Base-by-base conservation (phyloP, 2,797 vertebrate genomes). In the Gobionotothen gibberifrons region DNA sequence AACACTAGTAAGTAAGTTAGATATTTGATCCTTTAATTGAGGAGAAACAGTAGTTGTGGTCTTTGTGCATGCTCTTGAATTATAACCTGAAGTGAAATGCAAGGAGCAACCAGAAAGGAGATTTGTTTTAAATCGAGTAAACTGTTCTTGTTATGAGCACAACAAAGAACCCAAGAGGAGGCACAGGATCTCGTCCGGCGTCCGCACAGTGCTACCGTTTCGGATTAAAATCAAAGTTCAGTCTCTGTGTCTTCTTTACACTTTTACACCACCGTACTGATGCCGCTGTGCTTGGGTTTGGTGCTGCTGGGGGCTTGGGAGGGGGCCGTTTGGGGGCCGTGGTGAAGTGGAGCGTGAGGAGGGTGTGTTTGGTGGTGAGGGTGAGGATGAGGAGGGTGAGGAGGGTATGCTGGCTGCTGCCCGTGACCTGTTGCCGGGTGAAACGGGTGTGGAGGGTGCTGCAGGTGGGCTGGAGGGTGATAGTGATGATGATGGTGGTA, bases 401-500 rank as follows among this genome's bases (percentile, higher is more conserved):
- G 96, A 3, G 93, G 53, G 72, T 93, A 83, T 0, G 95, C 93
- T 0, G 90, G 72, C 55, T 91, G 81, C 55, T 94, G 95, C 78
- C 89, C 3, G 19, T 95, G 95, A 39, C 94, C 43, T 0, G 95
- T 85, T 10, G 92, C 80, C 2, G 93, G 82, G 32, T 96, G 94
- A 29, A 90, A 89, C 77, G 95, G 96, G 88, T 97, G 96, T 0
- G 93, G 84, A 1, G 94, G 83, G 66, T 97, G 96, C 90, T 96
- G 96, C 78, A 96, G 39, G 68, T 97, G 96, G 55, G 96, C 94
- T 0, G 97, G 97, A 0, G 97, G 97, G 91, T 97, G 96, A 80
- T 97, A 96, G 93, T 98, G 97, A 92, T 98, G 97, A 86, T 97
- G 97, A 90, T 98, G 97, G 90, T 98, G 97, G 81, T 98, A 98